Conservation (phyloP, 1,140 invertebrate species). For the Papilio dardanus region DNA sequence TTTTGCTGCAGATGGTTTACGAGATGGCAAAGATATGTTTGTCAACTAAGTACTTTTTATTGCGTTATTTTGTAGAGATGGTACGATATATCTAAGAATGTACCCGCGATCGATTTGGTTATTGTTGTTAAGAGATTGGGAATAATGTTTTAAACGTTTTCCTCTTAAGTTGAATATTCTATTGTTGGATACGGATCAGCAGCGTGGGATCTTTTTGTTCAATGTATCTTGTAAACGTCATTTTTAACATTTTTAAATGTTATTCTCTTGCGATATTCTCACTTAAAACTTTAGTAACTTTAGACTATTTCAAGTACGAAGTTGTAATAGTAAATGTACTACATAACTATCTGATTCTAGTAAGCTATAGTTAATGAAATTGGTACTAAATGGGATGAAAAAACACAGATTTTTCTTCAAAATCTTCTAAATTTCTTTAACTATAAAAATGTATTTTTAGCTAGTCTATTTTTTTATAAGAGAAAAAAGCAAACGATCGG, state of each 20-base stretch:
- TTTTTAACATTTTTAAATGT: conserved; percentile 8
- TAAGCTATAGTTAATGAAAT: neutral
- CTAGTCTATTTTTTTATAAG: no score
- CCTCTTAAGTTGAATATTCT: conserved; percentile 62
- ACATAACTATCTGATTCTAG: neutral
- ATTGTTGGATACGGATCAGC: conserved; percentile 55
- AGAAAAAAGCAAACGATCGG: no score
- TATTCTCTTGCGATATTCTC: conserved; percentile 5
- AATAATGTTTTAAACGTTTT: conserved; percentile 65
- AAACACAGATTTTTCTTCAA: no score
- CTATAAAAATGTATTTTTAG: no score
- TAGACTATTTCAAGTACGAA: neutral
- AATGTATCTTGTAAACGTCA: neutral
- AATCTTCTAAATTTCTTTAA: no score
- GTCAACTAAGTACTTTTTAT: conserved; percentile 67
- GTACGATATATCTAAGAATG: conserved; percentile 64
- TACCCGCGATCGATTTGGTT: conserved; percentile 58
- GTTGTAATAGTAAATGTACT: neutral
- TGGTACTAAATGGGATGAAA: no score
- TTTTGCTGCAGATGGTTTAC: conserved; percentile 38
- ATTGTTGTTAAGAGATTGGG: conserved; percentile 65
- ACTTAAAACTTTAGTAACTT: neutral
- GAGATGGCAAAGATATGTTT: conserved; percentile 42
- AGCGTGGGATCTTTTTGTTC: conserved; percentile 56
- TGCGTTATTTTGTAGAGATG: conserved; percentile 70